Percentiles rank a stretch among this genome's conserved stretches.
Evolutionary conservation across 2,888 invertebrate genomes (phyloP).

Genomic region (Tineola bisselliella): DNA sequence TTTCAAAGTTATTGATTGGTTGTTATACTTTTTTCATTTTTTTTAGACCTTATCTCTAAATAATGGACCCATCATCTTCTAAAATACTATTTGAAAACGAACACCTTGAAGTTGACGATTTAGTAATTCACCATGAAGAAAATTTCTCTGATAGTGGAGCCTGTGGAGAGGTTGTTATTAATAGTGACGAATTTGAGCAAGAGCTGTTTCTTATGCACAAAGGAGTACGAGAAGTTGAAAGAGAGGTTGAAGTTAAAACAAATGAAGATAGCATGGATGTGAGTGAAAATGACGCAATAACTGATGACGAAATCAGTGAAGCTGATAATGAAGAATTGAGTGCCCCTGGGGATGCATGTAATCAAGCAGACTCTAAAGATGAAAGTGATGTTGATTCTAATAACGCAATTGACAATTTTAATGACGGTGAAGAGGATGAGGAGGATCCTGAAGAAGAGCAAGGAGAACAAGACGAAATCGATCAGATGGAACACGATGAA

Average conservation of each 20-base stretch:
- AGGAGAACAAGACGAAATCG: not conserved
- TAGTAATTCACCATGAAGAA: not conserved
- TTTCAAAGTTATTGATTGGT: too few relatives aligned
- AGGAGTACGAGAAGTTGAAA: not conserved
- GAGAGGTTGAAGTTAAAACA: not conserved
- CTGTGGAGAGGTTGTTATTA: not conserved
- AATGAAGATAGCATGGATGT: not conserved
- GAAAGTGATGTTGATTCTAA: not conserved
- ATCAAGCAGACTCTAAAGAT: not conserved
- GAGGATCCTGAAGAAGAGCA: not conserved
- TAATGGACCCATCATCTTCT: not conserved
- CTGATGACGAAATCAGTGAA: not conserved
- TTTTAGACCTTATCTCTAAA: not conserved
- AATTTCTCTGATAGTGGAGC: not conserved
- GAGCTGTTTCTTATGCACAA: not conserved
- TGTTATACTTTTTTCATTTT: too few relatives aligned
- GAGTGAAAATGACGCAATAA: not conserved
- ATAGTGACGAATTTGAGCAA: not conserved
- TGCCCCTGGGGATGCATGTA: not conserved
- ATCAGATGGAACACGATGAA: not conserved
- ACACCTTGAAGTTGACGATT: not conserved
- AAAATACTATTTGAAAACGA: not conserved
- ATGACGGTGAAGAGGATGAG: not conserved
- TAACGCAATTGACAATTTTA: not conserved
- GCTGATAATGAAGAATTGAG: not conserved